Base-by-base conservation (phyloP, 1,140 invertebrate genomes). In the Holotrichia oblita region DNA sequence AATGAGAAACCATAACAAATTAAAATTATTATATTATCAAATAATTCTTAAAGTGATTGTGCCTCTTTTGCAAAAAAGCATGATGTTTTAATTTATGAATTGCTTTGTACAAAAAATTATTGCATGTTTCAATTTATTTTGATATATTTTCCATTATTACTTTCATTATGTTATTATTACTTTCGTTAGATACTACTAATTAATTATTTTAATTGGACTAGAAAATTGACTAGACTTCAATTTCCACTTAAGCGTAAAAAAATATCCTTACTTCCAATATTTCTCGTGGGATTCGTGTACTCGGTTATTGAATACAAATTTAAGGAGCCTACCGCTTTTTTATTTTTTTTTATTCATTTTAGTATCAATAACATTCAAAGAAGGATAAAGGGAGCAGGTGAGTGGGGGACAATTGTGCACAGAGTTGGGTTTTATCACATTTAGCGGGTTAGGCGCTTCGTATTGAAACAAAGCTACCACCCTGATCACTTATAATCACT, bases 1-100 rank as follows among this genome's bases (percentile, higher is more conserved):
- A n/a, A n/a, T 55, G 48, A 20, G 2, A 14, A 55, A 55, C 48
- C 17, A 20, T 20, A 14, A 14, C 6, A 14, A 55, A 55, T 55
- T 55, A n/a, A 2, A 14, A n/a, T 55, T 55, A 34, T 34, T 34
- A 2, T 34, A 34, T 1, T 34, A 34, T 34, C 4, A 34, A 34
- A 22, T 69, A 69, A 40, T 17, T 44, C 64, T 78, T 78, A 78
- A 81, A 83, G 82, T 84, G 83, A 84, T 84, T 84, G 83, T 84
- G 83, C 77, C 83, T 84, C 82, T 27, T 12, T 81, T 80, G 78
- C 73, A 73, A 74, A 69, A 20, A 22, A 61, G n/a, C 7, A 17
- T 20, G 20, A 69, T 22, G 22, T 69, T 27, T 22, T 27, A 12
- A 17, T 17, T 78, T 48, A 55, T 77, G 14, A 77, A 77, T 61